Evolutionary conservation across 2,888 invertebrate species (phyloP).

Genomic region (Elmis aenea): DNA sequence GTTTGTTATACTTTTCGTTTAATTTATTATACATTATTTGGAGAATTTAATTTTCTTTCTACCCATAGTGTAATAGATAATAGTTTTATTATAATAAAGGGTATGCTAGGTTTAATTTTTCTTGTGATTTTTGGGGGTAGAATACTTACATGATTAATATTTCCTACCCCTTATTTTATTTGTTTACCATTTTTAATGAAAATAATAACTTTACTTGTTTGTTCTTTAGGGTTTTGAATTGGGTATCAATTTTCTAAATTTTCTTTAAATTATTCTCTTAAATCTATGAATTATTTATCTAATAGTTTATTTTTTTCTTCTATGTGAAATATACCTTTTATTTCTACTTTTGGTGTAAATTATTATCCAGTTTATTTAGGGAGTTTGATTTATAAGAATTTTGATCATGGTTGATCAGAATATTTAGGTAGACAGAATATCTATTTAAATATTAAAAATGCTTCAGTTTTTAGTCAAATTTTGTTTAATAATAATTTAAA

Average conservation of each 20-base stretch:
- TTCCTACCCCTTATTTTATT: conserved; percentile 51
- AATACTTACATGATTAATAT: conserved; percentile 53
- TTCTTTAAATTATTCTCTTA: conserved; percentile 44
- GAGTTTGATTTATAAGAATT: conserved; percentile 46
- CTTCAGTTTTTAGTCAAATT: conserved; percentile 44
- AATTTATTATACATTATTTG: conserved; percentile 52
- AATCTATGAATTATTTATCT: conserved; percentile 37
- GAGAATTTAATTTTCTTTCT: conserved; percentile 48
- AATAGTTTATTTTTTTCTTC: conserved; percentile 34
- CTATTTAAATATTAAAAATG: conserved; percentile 40
- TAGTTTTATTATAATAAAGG: conserved; percentile 48
- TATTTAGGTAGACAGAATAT: conserved; percentile 26
- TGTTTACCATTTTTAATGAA: conserved; percentile 52
- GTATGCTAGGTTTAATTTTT: conserved; percentile 44
- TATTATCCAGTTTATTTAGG: conserved; percentile 48
- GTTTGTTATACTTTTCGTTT: conserved; percentile 55
- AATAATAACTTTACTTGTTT: conserved; percentile 51
- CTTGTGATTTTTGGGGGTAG: conserved; percentile 53
- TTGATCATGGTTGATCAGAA: conserved; percentile 30
- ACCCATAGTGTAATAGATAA: conserved; percentile 52
- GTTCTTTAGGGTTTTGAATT: conserved; percentile 44
- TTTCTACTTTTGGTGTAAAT: conserved; percentile 41
- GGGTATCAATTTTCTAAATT: conserved; percentile 49
- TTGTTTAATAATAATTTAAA: conserved; percentile 51
- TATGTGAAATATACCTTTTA: conserved; percentile 54